Base-by-base conservation (phyloP, 2,888 invertebrate species). In the Atrina japonica region DNA sequence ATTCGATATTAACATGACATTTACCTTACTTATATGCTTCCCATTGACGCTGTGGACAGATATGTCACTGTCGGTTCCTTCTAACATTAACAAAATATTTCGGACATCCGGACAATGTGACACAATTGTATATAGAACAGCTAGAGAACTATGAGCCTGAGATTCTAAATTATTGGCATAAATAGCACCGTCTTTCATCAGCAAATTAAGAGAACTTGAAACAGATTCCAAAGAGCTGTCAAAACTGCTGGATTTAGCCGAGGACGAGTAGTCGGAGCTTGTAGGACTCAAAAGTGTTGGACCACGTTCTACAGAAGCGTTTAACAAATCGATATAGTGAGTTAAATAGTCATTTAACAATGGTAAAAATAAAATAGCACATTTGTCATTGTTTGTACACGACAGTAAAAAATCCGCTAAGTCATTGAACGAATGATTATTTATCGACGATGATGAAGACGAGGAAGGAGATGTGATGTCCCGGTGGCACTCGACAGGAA, bases 141-240 rank as follows among this genome's bases (percentile, higher is more conserved):
- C 23, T 6, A 56, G 56, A 35, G 56, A 30, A 56, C 56, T 18
- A 1, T 40, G 56, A 18, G 82, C 73, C 45, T 81, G 67, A 23
- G 65, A 52, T 68, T 86, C 86, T 40, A 86, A 66, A 68, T 76
- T 81, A 65, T 83, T 83, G 18, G 85, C 86, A 66, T 75, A 83
- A 35, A 64, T 70, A 16, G 82, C 76, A 11, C 83, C 77, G 41
- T 78, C 83, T 41, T 80, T 78, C 23, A 84, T 50, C 49, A 86
- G 71, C 59, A 76, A 21, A 16, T 76, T 77, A 23, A 86, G 21
- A 0, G 85, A 85, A 43, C 81, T 81, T 21, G 79, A 78, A 6
- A 83, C 61, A 23, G 85, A 84, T 55, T 83, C 84, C 30, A 80
- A 70, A 11, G 82, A 82, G 53, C 81, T 83, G 27, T 82, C 84